Base-by-base conservation (phyloP, 2,797 vertebrate genomes). In the Sylvia borin region DNA sequence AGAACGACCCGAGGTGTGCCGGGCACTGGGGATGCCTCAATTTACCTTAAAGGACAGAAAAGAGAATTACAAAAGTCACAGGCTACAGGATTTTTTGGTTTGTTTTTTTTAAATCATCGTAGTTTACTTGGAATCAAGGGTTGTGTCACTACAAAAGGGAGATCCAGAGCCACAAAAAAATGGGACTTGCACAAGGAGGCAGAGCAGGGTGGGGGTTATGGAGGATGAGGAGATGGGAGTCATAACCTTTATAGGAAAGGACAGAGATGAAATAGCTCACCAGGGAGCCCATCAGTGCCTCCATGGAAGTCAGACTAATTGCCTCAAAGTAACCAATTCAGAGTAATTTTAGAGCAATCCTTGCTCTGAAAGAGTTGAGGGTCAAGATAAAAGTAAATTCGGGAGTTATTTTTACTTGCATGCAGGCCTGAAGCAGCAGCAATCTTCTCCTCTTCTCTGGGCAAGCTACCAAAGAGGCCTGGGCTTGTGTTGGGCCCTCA, bases 1-100 rank as follows among this genome's bases (percentile, higher is more conserved):
- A 19, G 43, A 68, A 11, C 2, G 0, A 16, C 42, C n/a, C 0
- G 2, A 54, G n/a, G 38, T 19, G 19, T 14, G 40, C 18, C 80
- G 77, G 66, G 47, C 68, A 31, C 73, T 25, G 38, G 25, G 73
- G 55, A 32, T 54, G 88, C 74, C 74, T 84, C 77, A 4, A 6
- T 92, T 82, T 53, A 81, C 80, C 45, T 57, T 13, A 14, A 48
- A 40, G 79, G 32, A 40, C 24, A 57, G 11, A 61, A 77, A 66
- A 27, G 16, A 54, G 16, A 62, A 50, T 26, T 27, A 85, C 31
- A 51, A 4, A 71, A 85, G 48, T 71, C 62, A 80, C 4, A 10
- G 11, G 14, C 15, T 58, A 22, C 17, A 55, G 21, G 43, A 7
- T 25, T 42, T 32, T 64, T 40, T n/a, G n/a, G n/a, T 12, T 40